Evolutionary conservation across 2,797 vertebrate genomes (phyloP), one percentile per base, ranked within the genome.

Genomic region (Halcyon smyrnensis): DNA sequence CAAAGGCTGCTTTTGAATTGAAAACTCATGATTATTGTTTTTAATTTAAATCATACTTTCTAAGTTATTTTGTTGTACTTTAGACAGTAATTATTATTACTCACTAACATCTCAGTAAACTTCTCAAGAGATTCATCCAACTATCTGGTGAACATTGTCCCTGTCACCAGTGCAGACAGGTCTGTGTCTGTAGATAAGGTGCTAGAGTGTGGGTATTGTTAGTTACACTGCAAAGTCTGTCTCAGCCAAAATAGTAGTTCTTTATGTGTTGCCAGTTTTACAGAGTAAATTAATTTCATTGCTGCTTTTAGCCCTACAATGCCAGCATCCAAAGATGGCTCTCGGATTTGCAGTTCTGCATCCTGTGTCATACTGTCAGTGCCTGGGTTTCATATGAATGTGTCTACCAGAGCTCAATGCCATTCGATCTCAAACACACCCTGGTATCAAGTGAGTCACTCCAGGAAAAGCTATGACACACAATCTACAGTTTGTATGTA

Each of bases 391-490:
- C 8, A 9, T 73, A 1, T 5, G 74, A 69, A n/a, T 75, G 12
- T 45, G 16, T 81, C 45, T 87, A 68, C 73, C 74, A 95, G 90
- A 60, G 62, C 87, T 82, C 89, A 41, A 5, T 89, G 71, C 71
- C 79, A 71, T 69, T 68, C 1, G 1, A 48, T 92, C n/a, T 79
- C 69, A 28, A 79, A 45, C 20, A 39, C 23, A 62, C 43, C 53
- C 81, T 45, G n/a, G n/a, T 53, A 56, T 41, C 39, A 60, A 83
- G 34, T 4, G 21, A 93, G 89, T 74, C 70, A 27, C 57, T 80
- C 32, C 76, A 75, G 60, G 71, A 70, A 68, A 92, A 67, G 23
- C 59, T 84, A 7, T 77, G 43, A 69, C 57, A 74, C 18, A 50
- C 78, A 45, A 28, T 15, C 54, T 50, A 75, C 32, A 45, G 48